Evolutionary conservation across 1,140 invertebrate species (phyloP).

Genomic region (Meloidogyne chitwoodi): DNA sequence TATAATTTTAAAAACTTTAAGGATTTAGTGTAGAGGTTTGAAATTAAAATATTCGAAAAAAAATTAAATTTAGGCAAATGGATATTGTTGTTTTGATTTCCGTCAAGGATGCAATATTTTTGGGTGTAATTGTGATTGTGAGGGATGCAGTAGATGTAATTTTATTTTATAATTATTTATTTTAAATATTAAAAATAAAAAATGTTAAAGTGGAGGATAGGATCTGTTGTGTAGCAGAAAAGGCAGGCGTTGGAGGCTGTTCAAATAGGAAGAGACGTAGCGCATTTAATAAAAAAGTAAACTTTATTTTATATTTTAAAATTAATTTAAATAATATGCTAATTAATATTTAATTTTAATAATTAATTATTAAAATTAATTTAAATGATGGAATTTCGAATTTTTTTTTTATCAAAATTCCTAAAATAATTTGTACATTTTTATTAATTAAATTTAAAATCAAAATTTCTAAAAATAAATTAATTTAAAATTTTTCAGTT

Average conservation of each 20-base stretch:
- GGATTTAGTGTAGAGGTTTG: too few relatives aligned
- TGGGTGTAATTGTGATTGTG: conserved; percentile 15
- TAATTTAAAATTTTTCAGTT: too few relatives aligned
- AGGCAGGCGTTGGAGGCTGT: background rate
- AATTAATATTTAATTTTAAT: too few relatives aligned
- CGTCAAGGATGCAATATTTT: conserved; percentile 9
- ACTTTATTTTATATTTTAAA: background rate
- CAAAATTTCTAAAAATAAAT: too few relatives aligned
- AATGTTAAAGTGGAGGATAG: background rate
- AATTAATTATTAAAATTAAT: too few relatives aligned
- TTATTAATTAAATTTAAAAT: too few relatives aligned
- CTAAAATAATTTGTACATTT: too few relatives aligned
- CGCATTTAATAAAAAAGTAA: background rate
- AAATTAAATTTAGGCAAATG: background rate
- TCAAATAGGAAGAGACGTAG: background rate
- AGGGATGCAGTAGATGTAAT: background rate
- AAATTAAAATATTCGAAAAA: too few relatives aligned
- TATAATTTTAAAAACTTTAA: too few relatives aligned
- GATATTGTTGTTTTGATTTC: background rate
- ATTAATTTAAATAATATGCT: too few relatives aligned
- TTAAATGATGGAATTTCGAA: too few relatives aligned
- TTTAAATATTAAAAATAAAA: background rate
- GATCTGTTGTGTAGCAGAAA: background rate
- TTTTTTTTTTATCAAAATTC: too few relatives aligned
- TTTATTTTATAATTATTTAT: background rate